Evolutionary conservation across 2,113 vertebrate species (phyloP), one percentile per base, ranked within the genome.

Genomic region (Lota lota): DNA sequence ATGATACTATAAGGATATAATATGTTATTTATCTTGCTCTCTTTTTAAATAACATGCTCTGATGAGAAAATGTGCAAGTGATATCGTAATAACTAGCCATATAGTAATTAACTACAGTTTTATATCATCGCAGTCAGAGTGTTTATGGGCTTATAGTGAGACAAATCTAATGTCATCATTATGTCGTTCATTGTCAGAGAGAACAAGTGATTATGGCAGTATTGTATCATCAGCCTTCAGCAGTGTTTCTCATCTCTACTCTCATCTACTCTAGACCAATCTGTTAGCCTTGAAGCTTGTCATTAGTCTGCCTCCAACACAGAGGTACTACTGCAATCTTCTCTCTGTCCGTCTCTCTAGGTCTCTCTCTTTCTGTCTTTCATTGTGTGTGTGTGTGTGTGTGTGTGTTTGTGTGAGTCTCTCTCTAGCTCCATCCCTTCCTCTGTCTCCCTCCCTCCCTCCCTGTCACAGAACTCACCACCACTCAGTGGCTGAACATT

Each of bases 291-390:
- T 64, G 64, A 57, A 81, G 69, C 73, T 59, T 78, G 64, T 81
- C 78, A 88, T 86, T 88, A 89, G 81, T 64, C 77, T 60, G 78
- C 64, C 77, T 76, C 64, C 77, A 78, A 70, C 76, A 78, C 75
- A 60, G 78, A 82, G 82, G 81, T 86, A 85, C 84, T 78, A 79
- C 80, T 85, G 76, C 86, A 81, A 88, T 91, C 77, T 68, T 47
- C 40, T 12, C 40, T 47, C 40, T 47, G 1, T 47, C 40, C 10
- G 10, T 47, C 6, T 47, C 40, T 12, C 6, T 47, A 10, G 8
- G 10, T 47, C 40, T 8, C 40, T 47, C 40, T 47, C 40, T 47
- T 14, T 47, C 40, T 66, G 33, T 22, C 51, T 61, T 33, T 21
- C 19, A 24, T 20, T 54, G 16, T 22, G 54, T 69, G 24, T 65